A percentile compares a stretch with the other conserved stretches of the same genome.
Conservation (phyloP, 2,797 vertebrate species). For the Manis crassicaudata region DNA sequence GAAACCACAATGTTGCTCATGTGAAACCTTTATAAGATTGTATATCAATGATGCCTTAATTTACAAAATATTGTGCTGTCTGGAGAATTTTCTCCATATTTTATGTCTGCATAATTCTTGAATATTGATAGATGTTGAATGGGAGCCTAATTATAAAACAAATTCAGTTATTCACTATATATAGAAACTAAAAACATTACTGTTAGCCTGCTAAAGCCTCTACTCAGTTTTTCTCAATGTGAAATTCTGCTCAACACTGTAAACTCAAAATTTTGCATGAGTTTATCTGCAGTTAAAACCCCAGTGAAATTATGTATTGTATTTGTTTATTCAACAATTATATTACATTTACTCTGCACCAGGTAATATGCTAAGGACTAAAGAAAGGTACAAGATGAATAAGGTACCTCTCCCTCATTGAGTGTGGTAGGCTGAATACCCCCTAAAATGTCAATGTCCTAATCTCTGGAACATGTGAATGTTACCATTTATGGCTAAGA, state of each 20-base stretch:
- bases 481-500: background rate
- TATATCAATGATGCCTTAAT: no score
- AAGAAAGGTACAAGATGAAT: background rate
- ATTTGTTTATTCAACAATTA: background rate
- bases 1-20: no score
- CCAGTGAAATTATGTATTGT: background rate
- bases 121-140: background rate
- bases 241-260: background rate
- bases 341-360: background rate
- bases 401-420: background rate
- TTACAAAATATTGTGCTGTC: no score
- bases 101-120: background rate
- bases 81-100: background rate
- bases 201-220: background rate
- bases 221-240: background rate
- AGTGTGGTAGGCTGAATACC: background rate
- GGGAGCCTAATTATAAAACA: background rate
- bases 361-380: background rate
- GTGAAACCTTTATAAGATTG: no score
- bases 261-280: slow-evolving; percentile 11
- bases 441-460: background rate
- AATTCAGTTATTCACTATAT: background rate
- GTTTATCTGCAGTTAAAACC: background rate
- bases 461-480: background rate
- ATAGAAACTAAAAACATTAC: background rate